phyloP scores from a whole-genome alignment of 1,140 invertebrate species.

The Drosophila insularis region DNA sequence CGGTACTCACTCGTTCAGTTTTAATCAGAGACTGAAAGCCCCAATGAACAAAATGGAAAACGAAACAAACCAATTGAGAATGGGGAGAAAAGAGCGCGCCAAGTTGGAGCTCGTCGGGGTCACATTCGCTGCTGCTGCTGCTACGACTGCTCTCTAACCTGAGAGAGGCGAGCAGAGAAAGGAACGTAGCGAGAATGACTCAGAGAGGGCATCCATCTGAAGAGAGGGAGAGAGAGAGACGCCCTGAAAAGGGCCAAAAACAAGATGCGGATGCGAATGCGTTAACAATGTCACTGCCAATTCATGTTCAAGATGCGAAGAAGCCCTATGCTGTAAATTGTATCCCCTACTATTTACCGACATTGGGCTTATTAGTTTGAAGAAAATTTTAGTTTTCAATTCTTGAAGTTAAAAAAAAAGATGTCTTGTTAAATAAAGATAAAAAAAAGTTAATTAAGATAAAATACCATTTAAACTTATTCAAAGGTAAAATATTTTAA shows the following conservation, averaged over 20 bases:
- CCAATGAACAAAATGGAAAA: constrained; percentile 46
- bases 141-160: constrained; percentile 45
- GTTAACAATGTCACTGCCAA: constrained; percentile 69
- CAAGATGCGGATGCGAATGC: constrained; percentile 42
- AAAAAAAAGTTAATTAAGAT: too few relatives aligned
- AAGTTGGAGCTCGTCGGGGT: constrained; percentile 5
- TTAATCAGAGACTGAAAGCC: constrained; percentile 52
- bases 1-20: constrained; percentile 51
- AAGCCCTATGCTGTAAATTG: constrained; percentile 56
- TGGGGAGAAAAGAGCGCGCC: constrained; percentile 3
- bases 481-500: too few relatives aligned
- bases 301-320: constrained; percentile 50
- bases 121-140: constrained; percentile 1
- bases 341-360: constrained; percentile 16
- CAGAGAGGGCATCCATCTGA: neutral
- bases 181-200: neutral
- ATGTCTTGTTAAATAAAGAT: too few relatives aligned
- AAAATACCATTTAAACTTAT: too few relatives aligned
- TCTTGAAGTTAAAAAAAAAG: too few relatives aligned
- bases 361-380: neutral
- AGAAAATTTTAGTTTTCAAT: neutral
- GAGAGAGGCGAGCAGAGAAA: constrained; percentile 27
- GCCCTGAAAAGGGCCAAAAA: constrained; percentile 16
- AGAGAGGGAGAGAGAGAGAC: constrained; percentile 18
- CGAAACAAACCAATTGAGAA: constrained; percentile 23